Conservation (phyloP, 2,113 vertebrate genomes). For the Dermatemys mawii region DNA sequence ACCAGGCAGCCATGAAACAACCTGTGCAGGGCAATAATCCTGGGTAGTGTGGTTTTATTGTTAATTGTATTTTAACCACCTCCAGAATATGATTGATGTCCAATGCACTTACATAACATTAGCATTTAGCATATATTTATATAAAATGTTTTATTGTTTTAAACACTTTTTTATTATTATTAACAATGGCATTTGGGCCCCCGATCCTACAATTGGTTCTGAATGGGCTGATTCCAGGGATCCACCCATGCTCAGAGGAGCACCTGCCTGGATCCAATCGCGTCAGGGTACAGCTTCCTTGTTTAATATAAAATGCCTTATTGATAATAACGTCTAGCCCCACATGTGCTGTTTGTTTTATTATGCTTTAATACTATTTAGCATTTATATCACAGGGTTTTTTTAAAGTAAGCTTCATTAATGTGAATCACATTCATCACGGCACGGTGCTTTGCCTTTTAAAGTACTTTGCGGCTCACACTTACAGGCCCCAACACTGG, state of each 20-base stretch:
- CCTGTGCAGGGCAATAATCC: accelerated
- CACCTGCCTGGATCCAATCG: not conserved
- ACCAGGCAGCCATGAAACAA: not conserved
- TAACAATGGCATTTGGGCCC: accelerated
- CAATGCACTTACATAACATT: not conserved
- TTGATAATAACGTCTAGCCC: accelerated
- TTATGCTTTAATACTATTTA: accelerated
- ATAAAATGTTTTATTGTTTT: not conserved
- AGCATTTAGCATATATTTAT: not conserved
- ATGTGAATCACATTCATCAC: not conserved
- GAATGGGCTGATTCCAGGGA: not conserved
- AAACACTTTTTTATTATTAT: not conserved
- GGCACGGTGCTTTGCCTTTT: not conserved
- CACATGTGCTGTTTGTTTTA: not conserved
- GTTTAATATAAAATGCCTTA: not conserved
- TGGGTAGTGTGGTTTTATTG: not conserved
- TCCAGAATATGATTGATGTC: not conserved
- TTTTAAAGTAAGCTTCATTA: not conserved
- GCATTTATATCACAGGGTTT: not conserved
- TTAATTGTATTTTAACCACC: not conserved
- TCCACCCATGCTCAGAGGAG: not conserved
- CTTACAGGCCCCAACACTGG: not conserved
- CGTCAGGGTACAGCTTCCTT: accelerated
- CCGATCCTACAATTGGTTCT: not conserved
- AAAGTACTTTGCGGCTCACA: not conserved